phyloP scores from a whole-genome alignment of 2,888 invertebrate genomes.

The Amphipyra tragopoginis region DNA sequence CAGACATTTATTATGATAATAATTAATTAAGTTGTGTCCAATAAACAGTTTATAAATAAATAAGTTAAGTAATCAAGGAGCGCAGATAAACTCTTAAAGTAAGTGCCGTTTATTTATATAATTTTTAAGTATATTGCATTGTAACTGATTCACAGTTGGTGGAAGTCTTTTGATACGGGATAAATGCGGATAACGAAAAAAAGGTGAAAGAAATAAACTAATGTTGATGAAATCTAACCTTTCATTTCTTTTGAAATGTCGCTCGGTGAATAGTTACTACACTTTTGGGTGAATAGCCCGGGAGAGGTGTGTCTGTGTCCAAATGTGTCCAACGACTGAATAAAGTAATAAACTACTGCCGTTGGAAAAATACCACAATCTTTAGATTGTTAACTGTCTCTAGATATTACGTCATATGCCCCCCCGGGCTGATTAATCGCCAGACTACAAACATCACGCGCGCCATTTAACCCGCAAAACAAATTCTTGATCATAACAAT shows the following conservation, averaged over 20 bases:
- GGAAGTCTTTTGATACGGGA: too few species aligned
- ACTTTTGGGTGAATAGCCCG: conserved; percentile 11
- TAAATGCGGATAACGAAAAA: too few species aligned
- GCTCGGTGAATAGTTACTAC: conserved; percentile 1
- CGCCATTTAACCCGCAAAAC: conserved; percentile 14
- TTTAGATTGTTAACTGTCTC: conserved; percentile 36
- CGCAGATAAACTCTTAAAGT: conserved; percentile 24
- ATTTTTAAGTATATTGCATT: too few species aligned
- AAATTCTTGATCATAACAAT: not conserved
- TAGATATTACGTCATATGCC: conserved; percentile 60
- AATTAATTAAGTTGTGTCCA: conserved; percentile 27
- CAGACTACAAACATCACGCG: conserved; percentile 22
- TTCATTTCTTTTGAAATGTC: conserved; percentile 16
- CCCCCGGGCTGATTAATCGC: conserved; percentile 45
- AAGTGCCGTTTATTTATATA: conserved; percentile 8
- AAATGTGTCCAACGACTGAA: conserved; percentile 70
- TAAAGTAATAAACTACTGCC: conserved; percentile 41
- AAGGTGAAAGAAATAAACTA: conserved; percentile 21
- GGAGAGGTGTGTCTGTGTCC: conserved; percentile 63
- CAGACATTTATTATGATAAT: too few species aligned
- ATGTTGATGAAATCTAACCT: conserved; percentile 32
- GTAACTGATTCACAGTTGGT: too few species aligned
- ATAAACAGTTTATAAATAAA: too few species aligned
- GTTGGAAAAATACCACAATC: conserved; percentile 67
- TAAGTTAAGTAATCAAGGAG: conserved; percentile 28